These are phyloP conservation scores for Ptychochromis oligacanthus DNA, from an alignment of 2,113 vertebrate genomes.

Conservation along the genomic window DNA sequence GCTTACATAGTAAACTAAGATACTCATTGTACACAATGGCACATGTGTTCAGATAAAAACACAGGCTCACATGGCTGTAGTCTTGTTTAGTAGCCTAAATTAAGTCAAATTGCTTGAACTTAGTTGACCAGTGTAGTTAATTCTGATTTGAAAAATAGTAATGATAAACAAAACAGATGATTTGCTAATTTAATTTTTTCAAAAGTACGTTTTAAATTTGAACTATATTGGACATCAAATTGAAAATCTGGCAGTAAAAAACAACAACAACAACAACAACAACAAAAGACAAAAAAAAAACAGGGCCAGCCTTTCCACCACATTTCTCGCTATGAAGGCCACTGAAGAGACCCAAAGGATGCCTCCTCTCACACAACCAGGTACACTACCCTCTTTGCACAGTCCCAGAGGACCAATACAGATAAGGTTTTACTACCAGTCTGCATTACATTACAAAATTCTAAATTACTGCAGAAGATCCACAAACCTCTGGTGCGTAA, in stretches of 20 bases:
- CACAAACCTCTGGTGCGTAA: background rate
- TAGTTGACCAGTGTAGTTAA: background rate
- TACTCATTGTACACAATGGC: background rate
- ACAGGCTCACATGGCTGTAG: background rate
- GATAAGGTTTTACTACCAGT: conserved; percentile 38
- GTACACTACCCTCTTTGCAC: background rate
- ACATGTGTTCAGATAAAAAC: background rate
- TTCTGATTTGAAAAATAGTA: background rate
- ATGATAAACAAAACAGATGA: background rate
- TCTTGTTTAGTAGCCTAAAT: background rate
- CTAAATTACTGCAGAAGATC: conserved; percentile 26
- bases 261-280: background rate
- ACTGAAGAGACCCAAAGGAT: conserved; percentile 4
- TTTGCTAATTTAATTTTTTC: background rate
- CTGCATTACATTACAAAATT: background rate
- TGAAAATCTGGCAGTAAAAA: background rate
- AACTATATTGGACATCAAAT: background rate
- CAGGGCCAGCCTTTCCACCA: background rate
- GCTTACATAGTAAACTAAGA: background rate
- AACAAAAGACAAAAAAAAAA: background rate
- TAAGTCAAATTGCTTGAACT: background rate
- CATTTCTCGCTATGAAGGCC: background rate
- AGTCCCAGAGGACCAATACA: conserved; percentile 14
- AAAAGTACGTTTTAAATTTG: background rate
- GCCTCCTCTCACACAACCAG: background rate